A percentile compares a stretch with the other conserved stretches of the same genome.
Conservation (phyloP, 2,888 invertebrate species). For the Aspidapion aeneum region DNA sequence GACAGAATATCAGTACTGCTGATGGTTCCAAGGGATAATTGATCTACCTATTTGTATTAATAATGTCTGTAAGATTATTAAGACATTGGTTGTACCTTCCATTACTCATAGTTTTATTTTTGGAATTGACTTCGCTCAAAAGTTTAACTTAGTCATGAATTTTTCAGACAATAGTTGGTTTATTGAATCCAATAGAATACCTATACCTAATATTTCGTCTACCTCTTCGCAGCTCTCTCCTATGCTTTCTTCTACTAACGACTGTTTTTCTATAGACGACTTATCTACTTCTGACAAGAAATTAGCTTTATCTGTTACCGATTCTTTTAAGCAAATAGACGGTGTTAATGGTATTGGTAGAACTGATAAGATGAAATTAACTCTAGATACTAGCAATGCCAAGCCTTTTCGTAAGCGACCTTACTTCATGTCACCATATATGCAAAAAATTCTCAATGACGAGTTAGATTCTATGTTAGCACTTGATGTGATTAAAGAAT, state of each 20-base stretch:
- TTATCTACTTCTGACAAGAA: constrained; percentile 1
- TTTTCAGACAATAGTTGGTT: background rate
- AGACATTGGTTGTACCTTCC: constrained; percentile 10
- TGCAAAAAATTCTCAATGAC: constrained; percentile 16
- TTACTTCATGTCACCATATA: constrained; percentile 15
- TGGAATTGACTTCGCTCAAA: constrained; percentile 5
- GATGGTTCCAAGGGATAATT: constrained; percentile 8
- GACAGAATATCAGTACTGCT: constrained; percentile 8
- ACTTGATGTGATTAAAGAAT: constrained; percentile 28
- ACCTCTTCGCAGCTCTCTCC: background rate
- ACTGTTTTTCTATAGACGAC: constrained; percentile 1
- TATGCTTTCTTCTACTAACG: background rate
- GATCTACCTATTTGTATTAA: constrained; percentile 9
- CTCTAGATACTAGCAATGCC: constrained; percentile 24
- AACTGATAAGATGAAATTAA: constrained; percentile 19
- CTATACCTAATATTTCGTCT: background rate
- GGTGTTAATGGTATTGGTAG: constrained; percentile 20
- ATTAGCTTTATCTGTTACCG: constrained; percentile 5
- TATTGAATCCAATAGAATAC: background rate
- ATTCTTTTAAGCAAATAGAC: constrained; percentile 15
- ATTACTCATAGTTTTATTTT: constrained; percentile 10
- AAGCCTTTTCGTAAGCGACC: constrained; percentile 21
- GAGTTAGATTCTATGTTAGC: constrained; percentile 30
- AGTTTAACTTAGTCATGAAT: background rate
- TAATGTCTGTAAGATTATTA: background rate